A percentile compares a stretch with the other conserved stretches of the same genome.
Conservation (phyloP, 1,140 invertebrate species). For the Drosophila navojoa region DNA sequence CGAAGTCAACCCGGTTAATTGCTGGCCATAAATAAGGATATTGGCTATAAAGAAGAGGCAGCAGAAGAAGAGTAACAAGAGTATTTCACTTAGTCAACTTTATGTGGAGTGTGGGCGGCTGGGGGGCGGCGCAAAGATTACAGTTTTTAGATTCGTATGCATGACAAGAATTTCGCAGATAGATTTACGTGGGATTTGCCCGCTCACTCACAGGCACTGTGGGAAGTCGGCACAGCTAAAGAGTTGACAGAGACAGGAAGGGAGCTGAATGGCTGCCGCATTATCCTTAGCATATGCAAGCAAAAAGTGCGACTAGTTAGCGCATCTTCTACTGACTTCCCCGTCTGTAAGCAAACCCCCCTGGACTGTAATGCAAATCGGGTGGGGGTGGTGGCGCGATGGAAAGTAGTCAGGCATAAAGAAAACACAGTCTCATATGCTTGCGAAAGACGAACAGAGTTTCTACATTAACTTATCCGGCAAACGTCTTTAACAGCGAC, state of each 20-base stretch:
- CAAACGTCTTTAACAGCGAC: constrained; percentile 45
- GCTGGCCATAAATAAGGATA: background rate
- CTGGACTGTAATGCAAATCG: constrained; percentile 26
- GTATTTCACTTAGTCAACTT: background rate
- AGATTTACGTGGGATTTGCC: constrained; percentile 38
- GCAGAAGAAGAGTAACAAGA: background rate
- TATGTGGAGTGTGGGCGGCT: background rate
- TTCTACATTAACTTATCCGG: constrained; percentile 76
- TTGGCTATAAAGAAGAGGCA: background rate
- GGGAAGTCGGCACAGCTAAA: too few species aligned
- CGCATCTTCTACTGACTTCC: constrained; percentile 38
- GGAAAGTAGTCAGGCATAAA: constrained; percentile 67
- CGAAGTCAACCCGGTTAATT: background rate
- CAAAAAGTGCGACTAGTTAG: constrained; percentile 69
- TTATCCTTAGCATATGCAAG: constrained; percentile 65
- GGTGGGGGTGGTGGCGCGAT: background rate
- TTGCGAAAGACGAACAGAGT: constrained; percentile 75
- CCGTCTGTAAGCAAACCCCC: constrained; percentile 68
- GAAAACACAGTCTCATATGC: constrained; percentile 73
- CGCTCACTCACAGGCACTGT: too few species aligned
- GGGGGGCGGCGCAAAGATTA: background rate
- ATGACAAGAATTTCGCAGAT: constrained; percentile 40
- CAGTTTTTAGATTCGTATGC: constrained; percentile 35
- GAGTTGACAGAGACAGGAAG: constrained; percentile 20
- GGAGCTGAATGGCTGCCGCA: constrained; percentile 32